These are phyloP conservation scores for Drosophila sp. DNA, from an alignment of 1,140 invertebrate genomes.

Conservation along the genomic window DNA sequence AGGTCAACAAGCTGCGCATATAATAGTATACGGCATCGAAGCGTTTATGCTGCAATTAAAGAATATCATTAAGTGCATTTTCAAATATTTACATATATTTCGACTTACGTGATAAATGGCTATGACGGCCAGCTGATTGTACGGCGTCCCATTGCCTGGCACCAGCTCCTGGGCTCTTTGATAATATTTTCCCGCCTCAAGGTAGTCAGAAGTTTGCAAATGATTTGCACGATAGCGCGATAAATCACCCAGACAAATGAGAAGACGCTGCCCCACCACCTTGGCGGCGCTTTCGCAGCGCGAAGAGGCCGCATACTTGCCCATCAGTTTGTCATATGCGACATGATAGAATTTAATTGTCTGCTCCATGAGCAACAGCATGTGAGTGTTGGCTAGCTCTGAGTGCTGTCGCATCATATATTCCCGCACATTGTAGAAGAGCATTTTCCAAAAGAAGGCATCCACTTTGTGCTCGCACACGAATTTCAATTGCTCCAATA, in stretches of 20 bases:
- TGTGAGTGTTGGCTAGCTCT: slow-evolving; percentile 85
- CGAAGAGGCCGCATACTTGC: slow-evolving; percentile 82
- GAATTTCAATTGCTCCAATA: slow-evolving; percentile 93
- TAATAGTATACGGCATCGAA: slow-evolving; percentile 99
- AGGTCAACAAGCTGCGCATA: slow-evolving; percentile 96
- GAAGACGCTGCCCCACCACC: slow-evolving; percentile 93
- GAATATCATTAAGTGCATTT: neutral
- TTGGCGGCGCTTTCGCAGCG: slow-evolving; percentile 86
- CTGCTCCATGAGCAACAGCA: slow-evolving; percentile 88
- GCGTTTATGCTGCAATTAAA: slow-evolving; percentile 90
- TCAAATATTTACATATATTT: neutral
- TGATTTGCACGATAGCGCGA: slow-evolving; percentile 94
- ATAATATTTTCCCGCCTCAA: slow-evolving; percentile 94
- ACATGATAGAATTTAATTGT: slow-evolving; percentile 76
- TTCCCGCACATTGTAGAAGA: slow-evolving; percentile 96
- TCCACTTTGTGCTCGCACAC: slow-evolving; percentile 95
- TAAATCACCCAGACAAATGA: slow-evolving; percentile 95
- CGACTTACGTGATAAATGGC: slow-evolving; percentile 93
- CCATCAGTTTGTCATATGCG: slow-evolving; percentile 53
- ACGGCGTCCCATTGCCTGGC: slow-evolving; percentile 97
- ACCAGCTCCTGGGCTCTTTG: slow-evolving; percentile 96
- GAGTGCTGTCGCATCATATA: slow-evolving; percentile 85
- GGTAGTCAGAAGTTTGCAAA: slow-evolving; percentile 92
- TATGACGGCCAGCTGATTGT: slow-evolving; percentile 96
- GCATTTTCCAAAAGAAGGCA: slow-evolving; percentile 95